A percentile compares a stretch with the other conserved stretches of the same genome.
Evolutionary conservation across 1,140 invertebrate genomes (phyloP).

Genomic region (Drosophila ficusphila): DNA sequence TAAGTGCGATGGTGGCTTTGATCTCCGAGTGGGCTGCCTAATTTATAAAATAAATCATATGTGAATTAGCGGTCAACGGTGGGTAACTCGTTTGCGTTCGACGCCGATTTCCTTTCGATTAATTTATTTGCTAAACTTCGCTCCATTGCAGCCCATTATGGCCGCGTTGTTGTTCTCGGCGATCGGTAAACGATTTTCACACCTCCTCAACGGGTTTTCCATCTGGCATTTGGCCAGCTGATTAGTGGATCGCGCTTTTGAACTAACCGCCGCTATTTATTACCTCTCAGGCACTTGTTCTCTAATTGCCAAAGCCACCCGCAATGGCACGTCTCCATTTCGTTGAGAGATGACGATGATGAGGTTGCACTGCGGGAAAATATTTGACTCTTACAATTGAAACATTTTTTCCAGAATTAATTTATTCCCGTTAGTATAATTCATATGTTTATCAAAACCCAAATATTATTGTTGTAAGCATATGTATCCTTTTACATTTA

Average conservation of each 20-base stretch:
- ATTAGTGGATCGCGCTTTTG: conserved; percentile 66
- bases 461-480: no score
- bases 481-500: no score
- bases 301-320: conserved; percentile 79
- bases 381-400: no score
- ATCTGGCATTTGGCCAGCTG: conserved; percentile 38
- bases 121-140: conserved; percentile 68
- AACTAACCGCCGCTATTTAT: conserved; percentile 40
- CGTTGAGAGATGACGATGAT: conserved; percentile 1
- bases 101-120: conserved; percentile 72
- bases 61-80: conserved; percentile 69
- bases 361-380: conserved; percentile 14
- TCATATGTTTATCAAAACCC: no score
- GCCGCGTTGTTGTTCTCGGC: conserved; percentile 52
- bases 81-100: conserved; percentile 52
- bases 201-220: conserved; percentile 48
- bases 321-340: conserved; percentile 61
- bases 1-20: conserved; percentile 34
- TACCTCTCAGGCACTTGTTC: conserved; percentile 65
- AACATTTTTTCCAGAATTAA: conserved; percentile 5
- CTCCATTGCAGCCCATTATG: conserved; percentile 42
- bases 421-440: neutral
- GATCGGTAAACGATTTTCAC: conserved; percentile 70
- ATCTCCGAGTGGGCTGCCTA: conserved; percentile 52
- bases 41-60: conserved; percentile 73